Evolutionary conservation across 2,888 invertebrate species (phyloP).

Genomic region (Beris morrisii): DNA sequence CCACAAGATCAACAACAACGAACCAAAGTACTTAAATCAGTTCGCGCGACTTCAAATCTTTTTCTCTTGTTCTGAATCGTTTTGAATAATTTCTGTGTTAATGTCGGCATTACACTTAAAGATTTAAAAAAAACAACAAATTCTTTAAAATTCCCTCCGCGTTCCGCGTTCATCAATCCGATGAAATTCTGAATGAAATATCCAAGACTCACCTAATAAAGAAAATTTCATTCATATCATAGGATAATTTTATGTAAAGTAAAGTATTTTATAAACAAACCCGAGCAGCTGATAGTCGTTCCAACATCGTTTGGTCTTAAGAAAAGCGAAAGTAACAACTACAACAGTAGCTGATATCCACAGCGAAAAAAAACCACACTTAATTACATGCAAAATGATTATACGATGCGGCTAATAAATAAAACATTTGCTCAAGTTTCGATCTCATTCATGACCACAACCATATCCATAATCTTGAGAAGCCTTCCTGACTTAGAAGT

Average conservation of each 20-base stretch:
- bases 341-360: conserved; percentile 16
- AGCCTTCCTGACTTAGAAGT: conserved; percentile 42
- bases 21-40: too few species aligned
- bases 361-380: conserved; percentile 40
- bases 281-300: conserved; percentile 9
- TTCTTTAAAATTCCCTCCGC: conserved; percentile 35
- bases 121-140: conserved; percentile 13
- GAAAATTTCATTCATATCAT: conserved; percentile 28
- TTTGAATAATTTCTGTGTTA: conserved; percentile 32
- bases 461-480: conserved; percentile 36
- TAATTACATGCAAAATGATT: conserved; percentile 54
- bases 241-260: conserved; percentile 33
- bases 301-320: conserved; percentile 7
- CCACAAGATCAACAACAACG: too few species aligned
- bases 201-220: conserved; percentile 29
- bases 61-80: not conserved
- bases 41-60: too few species aligned
- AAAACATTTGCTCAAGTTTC: conserved; percentile 39
- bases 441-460: conserved; percentile 30
- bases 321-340: conserved; percentile 26
- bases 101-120: not conserved
- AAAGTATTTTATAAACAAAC: conserved; percentile 18
- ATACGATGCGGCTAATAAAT: conserved; percentile 45
- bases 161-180: conserved; percentile 22
- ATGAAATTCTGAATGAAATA: conserved; percentile 16